phyloP scores from a whole-genome alignment of 2,888 invertebrate genomes.

The Blera fallax region DNA sequence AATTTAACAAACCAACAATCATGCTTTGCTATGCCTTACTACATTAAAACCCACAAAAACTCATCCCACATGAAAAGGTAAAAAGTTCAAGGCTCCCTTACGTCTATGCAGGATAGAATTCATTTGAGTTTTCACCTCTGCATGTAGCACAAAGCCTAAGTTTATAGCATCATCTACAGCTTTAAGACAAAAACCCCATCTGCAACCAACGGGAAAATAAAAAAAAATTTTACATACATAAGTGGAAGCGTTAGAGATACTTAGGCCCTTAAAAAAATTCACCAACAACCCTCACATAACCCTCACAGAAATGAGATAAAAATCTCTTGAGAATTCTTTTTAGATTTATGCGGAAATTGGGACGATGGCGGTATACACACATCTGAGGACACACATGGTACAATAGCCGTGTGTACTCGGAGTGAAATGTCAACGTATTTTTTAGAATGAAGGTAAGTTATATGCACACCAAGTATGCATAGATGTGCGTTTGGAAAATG shows the following conservation, averaged over 20 bases:
- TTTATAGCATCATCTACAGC: conserved; percentile 3
- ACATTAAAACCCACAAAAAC: no score
- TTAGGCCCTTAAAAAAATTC: conserved; percentile 30
- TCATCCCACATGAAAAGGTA: not conserved
- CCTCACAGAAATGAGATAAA: conserved; percentile 46
- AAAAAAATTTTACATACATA: conserved; percentile 4
- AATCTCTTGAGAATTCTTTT: conserved; percentile 37
- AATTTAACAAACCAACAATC: no score
- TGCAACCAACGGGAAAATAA: not conserved
- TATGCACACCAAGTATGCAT: not conserved
- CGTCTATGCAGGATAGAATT: not conserved
- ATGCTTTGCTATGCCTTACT: no score
- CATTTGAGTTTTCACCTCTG: not conserved
- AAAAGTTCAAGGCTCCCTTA: conserved; percentile 17
- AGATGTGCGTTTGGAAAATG: conserved; percentile 25
- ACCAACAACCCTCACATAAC: conserved; percentile 15
- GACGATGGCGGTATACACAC: not conserved
- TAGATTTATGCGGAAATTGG: not conserved
- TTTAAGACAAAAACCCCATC: conserved; percentile 1
- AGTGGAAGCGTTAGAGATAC: conserved; percentile 24
- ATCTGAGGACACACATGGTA: not conserved
- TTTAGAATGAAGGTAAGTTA: not conserved
- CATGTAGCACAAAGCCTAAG: not conserved
- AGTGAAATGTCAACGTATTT: conserved; percentile 36
- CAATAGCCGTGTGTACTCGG: conserved; percentile 12